Evolutionary conservation across 2,888 invertebrate genomes (phyloP).

Genomic region (Drosophila sordidapex): DNA sequence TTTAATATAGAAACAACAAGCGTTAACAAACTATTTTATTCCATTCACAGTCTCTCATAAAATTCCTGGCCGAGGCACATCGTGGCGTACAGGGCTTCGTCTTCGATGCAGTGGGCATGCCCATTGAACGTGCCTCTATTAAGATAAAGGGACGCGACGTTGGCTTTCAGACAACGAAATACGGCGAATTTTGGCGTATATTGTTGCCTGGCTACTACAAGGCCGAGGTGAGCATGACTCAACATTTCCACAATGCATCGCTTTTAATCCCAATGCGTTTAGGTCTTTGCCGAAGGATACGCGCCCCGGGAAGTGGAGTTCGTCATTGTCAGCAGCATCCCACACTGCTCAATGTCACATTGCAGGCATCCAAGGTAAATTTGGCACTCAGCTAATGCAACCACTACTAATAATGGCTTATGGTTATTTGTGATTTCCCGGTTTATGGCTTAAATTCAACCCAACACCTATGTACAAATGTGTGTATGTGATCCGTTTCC

Average conservation of each 20-base stretch:
- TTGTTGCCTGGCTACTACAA: constrained; percentile 94
- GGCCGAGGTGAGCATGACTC: constrained; percentile 88
- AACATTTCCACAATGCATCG: background rate
- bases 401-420: background rate
- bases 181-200: constrained; percentile 98
- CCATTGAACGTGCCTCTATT: constrained; percentile 91
- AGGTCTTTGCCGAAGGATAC: constrained; percentile 94
- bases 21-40: constrained; percentile 1
- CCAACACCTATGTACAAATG: constrained; percentile 3
- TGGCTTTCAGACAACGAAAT: constrained; percentile 93
- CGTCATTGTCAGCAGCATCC: constrained; percentile 93
- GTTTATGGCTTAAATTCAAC: constrained; percentile 53
- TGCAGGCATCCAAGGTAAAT: constrained; percentile 90
- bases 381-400: background rate
- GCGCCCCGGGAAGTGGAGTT: constrained; percentile 94
- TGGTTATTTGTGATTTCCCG: constrained; percentile 8
- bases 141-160: constrained; percentile 93
- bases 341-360: constrained; percentile 92
- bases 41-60: constrained; percentile 90
- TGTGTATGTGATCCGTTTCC: constrained; percentile 17
- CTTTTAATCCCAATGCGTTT: background rate
- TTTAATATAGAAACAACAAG: background rate
- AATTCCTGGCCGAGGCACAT: constrained; percentile 94
- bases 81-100: constrained; percentile 96
- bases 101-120: constrained; percentile 90